Base-by-base conservation (phyloP, 1,140 invertebrate genomes). In the Panulirus ornatus region DNA sequence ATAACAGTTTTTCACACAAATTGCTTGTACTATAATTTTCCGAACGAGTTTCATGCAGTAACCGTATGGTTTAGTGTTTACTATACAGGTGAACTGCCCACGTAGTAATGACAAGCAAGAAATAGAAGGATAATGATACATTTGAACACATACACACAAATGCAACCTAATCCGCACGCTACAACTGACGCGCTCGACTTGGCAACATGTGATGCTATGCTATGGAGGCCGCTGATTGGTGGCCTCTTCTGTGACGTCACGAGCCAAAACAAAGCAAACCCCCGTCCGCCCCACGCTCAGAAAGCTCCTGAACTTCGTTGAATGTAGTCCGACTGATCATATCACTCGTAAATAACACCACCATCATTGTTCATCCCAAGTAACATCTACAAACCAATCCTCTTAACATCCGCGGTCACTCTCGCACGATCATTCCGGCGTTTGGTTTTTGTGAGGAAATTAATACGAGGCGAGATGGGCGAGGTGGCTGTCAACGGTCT, bases 221-320 rank as follows among this genome's bases (percentile, higher is more conserved):
- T 19, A n/a, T n/a, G 34, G 34, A 5, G 58, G 38, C 14, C 86
- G 36, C 38, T 70, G 76, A 81, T 88, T 88, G 86, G 86, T 71
- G 75, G 63, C 76, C 58, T 66, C 58, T 2, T 9, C 30, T 16
- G 85, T 84, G 84, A 91, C 91, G 91, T 88, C 84, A 88, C 82
- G 54, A 88, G 70, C 85, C 91, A 83, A 91, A 91, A 91, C 91
- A 88, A 91, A 88, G 91, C 91, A 34, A n/a, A 30, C 71, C 58
- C 58, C 70, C 19, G 19, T 11, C 5, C 79, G 1, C 36, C 34
- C 36, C 63, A 75, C 79, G 79, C 83, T 87, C 81, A 87, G 87
- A 88, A 82, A 91, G 91, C 84, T 84, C 85, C 42, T 84, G 78
- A 79, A 91, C 91, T 70, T 63, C 75, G 87, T 88, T 73, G 84